Conservation (phyloP, 2,797 vertebrate species). For the Delichon dasypus region DNA sequence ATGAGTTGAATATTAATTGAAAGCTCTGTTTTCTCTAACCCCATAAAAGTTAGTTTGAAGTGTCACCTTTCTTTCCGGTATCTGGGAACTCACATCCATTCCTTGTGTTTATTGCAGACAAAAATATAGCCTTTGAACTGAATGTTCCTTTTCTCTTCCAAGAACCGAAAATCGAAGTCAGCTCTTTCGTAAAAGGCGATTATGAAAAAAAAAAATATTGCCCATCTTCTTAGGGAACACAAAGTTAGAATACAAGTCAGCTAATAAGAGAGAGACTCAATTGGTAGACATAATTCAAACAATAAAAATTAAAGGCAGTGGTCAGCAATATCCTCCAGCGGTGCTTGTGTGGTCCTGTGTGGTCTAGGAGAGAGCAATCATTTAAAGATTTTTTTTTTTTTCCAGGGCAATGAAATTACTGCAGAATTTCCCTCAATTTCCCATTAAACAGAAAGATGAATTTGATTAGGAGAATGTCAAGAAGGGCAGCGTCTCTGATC, state of each 20-base stretch:
- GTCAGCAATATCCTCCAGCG: conserved; percentile 76
- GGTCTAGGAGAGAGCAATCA: conserved; percentile 69
- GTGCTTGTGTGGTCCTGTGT: conserved; percentile 75
- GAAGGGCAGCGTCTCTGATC: not conserved
- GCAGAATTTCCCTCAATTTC: conserved; percentile 47
- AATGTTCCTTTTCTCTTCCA: not conserved
- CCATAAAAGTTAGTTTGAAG: conserved; percentile 51
- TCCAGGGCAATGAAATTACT: conserved; percentile 60
- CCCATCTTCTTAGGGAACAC: not conserved
- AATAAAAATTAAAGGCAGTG: conserved; percentile 74
- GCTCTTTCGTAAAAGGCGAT: not conserved
- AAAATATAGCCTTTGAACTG: conserved; percentile 17
- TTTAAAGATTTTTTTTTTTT: conserved; percentile 71
- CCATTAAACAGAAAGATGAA: conserved; percentile 48
- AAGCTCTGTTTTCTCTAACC: conserved; percentile 52
- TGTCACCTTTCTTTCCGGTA: conserved; percentile 64
- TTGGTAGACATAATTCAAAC: conserved; percentile 77
- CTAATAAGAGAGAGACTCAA: conserved; percentile 66
- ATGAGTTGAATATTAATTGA: conserved; percentile 32
- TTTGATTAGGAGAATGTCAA: conserved; percentile 60
- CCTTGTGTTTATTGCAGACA: not conserved
- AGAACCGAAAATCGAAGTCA: not conserved
- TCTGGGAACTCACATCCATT: conserved; percentile 9
- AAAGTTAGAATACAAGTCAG: conserved; percentile 4
- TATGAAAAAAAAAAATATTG: not conserved